Conservation (phyloP, 2,797 vertebrate genomes). For the Sebastes elongatus region DNA sequence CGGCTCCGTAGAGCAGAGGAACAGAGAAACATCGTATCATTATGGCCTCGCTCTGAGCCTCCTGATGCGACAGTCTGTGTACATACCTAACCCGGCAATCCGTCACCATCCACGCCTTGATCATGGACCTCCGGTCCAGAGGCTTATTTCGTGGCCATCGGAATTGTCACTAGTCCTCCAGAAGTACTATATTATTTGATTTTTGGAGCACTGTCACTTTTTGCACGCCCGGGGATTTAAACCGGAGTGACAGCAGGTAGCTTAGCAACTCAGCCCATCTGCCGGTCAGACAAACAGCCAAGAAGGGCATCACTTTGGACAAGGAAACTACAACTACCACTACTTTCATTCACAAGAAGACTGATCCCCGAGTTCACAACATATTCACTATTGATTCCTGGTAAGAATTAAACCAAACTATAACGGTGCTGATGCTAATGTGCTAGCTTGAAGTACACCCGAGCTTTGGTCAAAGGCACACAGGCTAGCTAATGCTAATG, state of each 20-base stretch:
- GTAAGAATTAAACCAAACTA: conserved; percentile 61
- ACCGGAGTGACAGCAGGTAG: conserved; percentile 76
- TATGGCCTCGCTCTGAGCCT: conserved; percentile 80
- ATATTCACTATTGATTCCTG: conserved; percentile 65
- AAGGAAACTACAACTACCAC: conserved; percentile 56
- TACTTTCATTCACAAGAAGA: conserved; percentile 50
- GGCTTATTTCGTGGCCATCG: conserved; percentile 79
- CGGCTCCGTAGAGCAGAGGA: conserved; percentile 83
- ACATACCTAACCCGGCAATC: conserved; percentile 84
- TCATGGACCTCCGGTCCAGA: conserved; percentile 85
- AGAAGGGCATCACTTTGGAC: conserved; percentile 75
- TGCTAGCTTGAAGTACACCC: neutral
- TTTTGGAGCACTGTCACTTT: conserved; percentile 78
- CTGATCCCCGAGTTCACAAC: conserved; percentile 44
- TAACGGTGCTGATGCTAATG: conserved; percentile 1
- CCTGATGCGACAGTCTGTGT: conserved; percentile 75
- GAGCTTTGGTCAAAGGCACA: conserved; percentile 60
- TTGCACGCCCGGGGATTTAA: conserved; percentile 84
- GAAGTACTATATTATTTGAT: conserved; percentile 77
- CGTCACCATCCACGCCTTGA: conserved; percentile 88
- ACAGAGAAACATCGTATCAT: conserved; percentile 80
- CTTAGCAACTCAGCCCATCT: conserved; percentile 66
- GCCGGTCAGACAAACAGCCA: conserved; percentile 74
- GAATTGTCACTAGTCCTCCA: conserved; percentile 76
- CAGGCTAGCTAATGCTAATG: conserved; percentile 33